Evolutionary conservation across 2,888 invertebrate genomes (phyloP).

Genomic region (Synanthedon vespiformis): DNA sequence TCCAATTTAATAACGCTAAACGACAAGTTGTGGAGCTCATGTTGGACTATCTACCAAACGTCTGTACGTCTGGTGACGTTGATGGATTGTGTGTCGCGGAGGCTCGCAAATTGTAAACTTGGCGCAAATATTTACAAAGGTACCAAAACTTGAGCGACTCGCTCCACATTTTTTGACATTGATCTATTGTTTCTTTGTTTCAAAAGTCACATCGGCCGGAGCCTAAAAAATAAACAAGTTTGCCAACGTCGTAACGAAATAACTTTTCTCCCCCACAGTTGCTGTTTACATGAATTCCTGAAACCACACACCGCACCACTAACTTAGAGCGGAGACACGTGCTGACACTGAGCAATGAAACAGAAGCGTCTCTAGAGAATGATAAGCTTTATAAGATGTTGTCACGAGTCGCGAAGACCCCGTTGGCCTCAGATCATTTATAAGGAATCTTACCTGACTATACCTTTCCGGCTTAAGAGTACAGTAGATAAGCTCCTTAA

Average conservation of each 20-base stretch:
- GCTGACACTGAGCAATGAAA: neutral
- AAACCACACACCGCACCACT: neutral
- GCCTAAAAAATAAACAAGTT: slow-evolving; percentile 1
- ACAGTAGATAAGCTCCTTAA: too few relatives aligned
- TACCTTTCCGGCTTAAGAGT: too few relatives aligned
- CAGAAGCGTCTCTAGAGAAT: neutral
- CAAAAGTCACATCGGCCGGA: neutral
- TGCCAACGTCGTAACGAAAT: neutral
- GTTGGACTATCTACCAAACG: slow-evolving; percentile 11
- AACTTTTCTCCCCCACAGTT: neutral
- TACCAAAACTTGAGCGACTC: slow-evolving; percentile 14
- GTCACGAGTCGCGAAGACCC: too few relatives aligned
- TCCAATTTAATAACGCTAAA: slow-evolving; percentile 32
- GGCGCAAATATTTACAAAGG: slow-evolving; percentile 36
- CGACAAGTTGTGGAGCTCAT: slow-evolving; percentile 16
- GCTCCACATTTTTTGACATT: slow-evolving; percentile 27
- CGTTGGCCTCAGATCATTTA: too few relatives aligned
- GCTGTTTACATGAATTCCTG: neutral
- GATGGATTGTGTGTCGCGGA: slow-evolving; percentile 35
- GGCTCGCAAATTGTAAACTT: slow-evolving; percentile 41
- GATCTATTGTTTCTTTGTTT: slow-evolving; percentile 11
- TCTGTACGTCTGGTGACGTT: slow-evolving; percentile 23
- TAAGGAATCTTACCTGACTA: too few relatives aligned
- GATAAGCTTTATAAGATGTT: neutral
- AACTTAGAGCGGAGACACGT: neutral